phyloP scores from a whole-genome alignment of 92 coral and sea anemone genomes.

The Epizoanthus ramosus region DNA sequence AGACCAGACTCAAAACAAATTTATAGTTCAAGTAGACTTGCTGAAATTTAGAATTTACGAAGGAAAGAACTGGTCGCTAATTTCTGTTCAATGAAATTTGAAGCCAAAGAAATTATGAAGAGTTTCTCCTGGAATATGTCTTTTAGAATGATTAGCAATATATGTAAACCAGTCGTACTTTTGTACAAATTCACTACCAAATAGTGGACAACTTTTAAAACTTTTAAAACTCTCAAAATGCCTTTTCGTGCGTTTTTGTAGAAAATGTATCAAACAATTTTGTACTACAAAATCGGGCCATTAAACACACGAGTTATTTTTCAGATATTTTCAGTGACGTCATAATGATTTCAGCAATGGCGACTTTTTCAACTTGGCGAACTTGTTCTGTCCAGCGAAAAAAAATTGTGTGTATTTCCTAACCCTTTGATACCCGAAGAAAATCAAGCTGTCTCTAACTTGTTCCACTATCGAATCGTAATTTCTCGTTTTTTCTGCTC shows the following conservation, averaged over 20 bases:
- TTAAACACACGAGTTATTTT: not conserved
- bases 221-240: not conserved
- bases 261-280: conserved; percentile 5
- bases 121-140: conserved; percentile 4
- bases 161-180: not conserved
- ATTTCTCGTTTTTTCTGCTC: not conserved
- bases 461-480: not conserved
- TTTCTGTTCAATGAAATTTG: not conserved
- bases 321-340: conserved; percentile 8
- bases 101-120: not conserved
- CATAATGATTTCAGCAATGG: conserved; percentile 10
- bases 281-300: not conserved
- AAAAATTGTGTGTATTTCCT: not conserved
- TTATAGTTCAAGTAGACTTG: conserved; percentile 13
- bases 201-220: not conserved
- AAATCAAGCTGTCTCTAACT: not conserved
- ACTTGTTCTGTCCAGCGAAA: not conserved
- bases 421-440: not conserved
- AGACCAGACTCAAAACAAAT: conserved; percentile 11
- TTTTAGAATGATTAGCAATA: conserved; percentile 4
- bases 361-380: conserved; percentile 6
- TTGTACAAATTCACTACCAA: not conserved
- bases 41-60: not conserved
- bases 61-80: not conserved
- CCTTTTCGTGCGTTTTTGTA: not conserved